These are phyloP conservation scores for Cataglyphis hispanica DNA, from an alignment of 1,140 invertebrate genomes.

Conservation along the genomic window DNA sequence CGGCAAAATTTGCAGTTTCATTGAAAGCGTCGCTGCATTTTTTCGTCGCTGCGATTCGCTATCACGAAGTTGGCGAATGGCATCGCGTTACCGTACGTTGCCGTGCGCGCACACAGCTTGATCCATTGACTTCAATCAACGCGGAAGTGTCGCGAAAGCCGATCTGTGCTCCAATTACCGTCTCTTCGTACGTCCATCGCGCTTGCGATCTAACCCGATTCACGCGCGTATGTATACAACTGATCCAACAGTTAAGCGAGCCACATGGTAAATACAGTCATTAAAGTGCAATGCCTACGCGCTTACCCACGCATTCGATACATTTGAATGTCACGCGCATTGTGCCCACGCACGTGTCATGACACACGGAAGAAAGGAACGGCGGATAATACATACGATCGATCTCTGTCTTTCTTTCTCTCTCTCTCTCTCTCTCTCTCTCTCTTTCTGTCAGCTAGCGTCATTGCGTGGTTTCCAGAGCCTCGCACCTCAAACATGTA, in stretches of 20 bases:
- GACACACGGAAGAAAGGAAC: conserved; percentile 32
- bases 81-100: conserved; percentile 8
- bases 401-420: conserved; percentile 27
- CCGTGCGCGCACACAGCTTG: neutral
- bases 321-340: neutral
- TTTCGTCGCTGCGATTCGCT: conserved; percentile 7
- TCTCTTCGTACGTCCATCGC: conserved; percentile 47
- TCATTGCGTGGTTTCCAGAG: conserved; percentile 14
- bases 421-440: too few relatives aligned
- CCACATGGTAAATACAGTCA: conserved; percentile 61
- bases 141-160: conserved; percentile 63
- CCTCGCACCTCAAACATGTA: conserved; percentile 24
- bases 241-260: conserved; percentile 58
- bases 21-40: conserved; percentile 16
- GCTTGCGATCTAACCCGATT: conserved; percentile 61
- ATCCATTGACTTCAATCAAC: conserved; percentile 67
- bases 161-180: conserved; percentile 63
- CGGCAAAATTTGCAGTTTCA: conserved; percentile 25
- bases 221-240: conserved; percentile 48
- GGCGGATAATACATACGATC: conserved; percentile 44
- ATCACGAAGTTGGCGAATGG: neutral
- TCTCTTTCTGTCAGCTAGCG: neutral
- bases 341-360: neutral
- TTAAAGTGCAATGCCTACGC: conserved; percentile 37
- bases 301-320: conserved; percentile 28